These are phyloP conservation scores for Hypolimnas misippus DNA, from an alignment of 2,888 invertebrate genomes.

Conservation along the genomic window DNA sequence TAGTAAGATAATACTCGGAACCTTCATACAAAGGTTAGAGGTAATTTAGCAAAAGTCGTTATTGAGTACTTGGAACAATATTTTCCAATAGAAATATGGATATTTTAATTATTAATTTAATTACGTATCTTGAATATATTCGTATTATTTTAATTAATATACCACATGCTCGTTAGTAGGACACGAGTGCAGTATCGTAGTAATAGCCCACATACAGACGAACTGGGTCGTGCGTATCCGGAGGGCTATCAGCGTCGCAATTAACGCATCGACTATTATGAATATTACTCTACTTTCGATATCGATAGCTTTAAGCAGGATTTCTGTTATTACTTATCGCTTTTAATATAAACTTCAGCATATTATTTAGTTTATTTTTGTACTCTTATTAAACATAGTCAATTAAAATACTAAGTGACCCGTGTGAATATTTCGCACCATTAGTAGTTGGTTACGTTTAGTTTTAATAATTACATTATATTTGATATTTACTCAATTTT, in stretches of 20 bases:
- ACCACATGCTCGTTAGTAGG: constrained; percentile 29
- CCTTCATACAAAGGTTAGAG: not conserved
- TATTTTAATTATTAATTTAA: too few relatives aligned
- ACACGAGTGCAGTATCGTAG: constrained; percentile 47
- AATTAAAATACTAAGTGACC: too few relatives aligned
- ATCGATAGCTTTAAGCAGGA: constrained; percentile 9
- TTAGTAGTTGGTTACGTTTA: too few relatives aligned
- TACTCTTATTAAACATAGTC: not conserved
- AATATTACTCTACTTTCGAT: constrained; percentile 36
- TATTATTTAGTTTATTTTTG: not conserved
- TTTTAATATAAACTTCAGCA: constrained; percentile 9
- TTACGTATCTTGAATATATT: constrained; percentile 2
- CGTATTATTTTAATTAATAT: constrained; percentile 14
- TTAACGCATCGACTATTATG: constrained; percentile 61
- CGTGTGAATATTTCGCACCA: too few relatives aligned
- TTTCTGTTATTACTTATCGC: not conserved
- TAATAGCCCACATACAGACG: constrained; percentile 44
- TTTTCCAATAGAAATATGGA: too few relatives aligned
- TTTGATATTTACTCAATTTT: too few relatives aligned
- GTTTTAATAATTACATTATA: too few relatives aligned
- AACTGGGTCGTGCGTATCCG: constrained; percentile 76
- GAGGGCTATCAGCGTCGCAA: constrained; percentile 63
- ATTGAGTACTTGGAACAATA: too few relatives aligned
- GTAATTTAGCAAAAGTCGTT: too few relatives aligned
- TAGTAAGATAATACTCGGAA: not conserved